Base-by-base conservation (phyloP, 1,140 invertebrate genomes). In the Orussus abietinus region DNA sequence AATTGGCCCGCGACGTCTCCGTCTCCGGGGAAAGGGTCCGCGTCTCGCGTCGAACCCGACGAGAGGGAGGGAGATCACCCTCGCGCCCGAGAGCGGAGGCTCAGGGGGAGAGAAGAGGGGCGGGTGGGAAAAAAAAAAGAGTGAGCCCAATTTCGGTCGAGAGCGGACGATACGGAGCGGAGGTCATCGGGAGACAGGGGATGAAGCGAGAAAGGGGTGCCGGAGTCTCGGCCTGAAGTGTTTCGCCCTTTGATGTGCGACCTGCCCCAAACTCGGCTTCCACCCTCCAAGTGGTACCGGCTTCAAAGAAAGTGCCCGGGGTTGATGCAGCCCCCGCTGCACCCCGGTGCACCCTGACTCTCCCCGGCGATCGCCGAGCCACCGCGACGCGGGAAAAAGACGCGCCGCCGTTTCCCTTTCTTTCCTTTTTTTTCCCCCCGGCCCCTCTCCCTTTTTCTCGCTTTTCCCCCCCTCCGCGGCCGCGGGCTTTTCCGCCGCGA, bases 181-280 rank as follows among this genome's bases (percentile, higher is more conserved):
- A 65, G 68, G 64, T 69, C 64, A 68, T 68, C 66, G 60, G 6
- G 22, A 30, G 34, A 13, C 13, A 28, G 19, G 35, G 5, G 25
- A 5, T 35, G 42, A 41, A 40, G 31, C 21, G 47, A 18, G 9
- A 43, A 45, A 34, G 45, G 40, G 47, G 53, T 52, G 29, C 21
- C 49, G 51, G 59, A 65, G 69, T 69, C 64, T 69, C 63, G 53
- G 61, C 51, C 55, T 73, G 59, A 63, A 73, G 70, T 69, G 59
- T 66, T 66, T 66, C 62, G 54, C 54, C 58, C 69, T 73, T 73
- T 73, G 68, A 73, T 69, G 67, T 73, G 48, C 62, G 53, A 56
- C 44, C 57, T 57, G 53, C 49, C 49, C 47, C 45, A 53, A 53
- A 56, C 54, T 51, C 53, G 45, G 34, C 39, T 35, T 32, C 38